phyloP scores from a whole-genome alignment of 2,113 vertebrate species.

The Vidua chalybeata region DNA sequence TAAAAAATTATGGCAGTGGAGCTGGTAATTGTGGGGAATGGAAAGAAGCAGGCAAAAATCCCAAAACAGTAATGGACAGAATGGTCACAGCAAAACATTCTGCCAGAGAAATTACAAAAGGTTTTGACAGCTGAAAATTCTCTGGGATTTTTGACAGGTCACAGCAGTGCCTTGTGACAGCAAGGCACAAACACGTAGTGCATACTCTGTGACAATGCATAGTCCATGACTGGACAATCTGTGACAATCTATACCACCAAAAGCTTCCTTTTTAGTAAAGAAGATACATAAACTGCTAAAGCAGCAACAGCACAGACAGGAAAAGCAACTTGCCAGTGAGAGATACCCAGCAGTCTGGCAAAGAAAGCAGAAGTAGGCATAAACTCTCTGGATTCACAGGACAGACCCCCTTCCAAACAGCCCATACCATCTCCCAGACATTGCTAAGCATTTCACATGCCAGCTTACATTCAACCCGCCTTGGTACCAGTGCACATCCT shows the following conservation, averaged over 20 bases:
- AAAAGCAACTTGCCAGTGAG: neutral
- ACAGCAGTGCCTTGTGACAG: neutral
- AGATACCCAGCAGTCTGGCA: neutral
- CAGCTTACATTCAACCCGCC: neutral
- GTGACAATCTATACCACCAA: neutral
- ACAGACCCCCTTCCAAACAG: neutral
- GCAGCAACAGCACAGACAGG: neutral
- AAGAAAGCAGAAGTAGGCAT: neutral
- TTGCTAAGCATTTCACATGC: neutral
- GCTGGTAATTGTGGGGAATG: neutral
- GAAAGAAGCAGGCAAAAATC: neutral
- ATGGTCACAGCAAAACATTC: neutral
- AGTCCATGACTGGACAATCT: neutral
- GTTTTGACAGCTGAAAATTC: neutral
- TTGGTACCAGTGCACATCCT: neutral
- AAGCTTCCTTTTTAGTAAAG: neutral
- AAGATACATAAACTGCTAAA: neutral
- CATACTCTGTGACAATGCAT: neutral
- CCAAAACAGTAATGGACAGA: neutral
- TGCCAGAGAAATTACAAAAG: accelerated
- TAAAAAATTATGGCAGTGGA: neutral
- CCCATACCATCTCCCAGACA: neutral
- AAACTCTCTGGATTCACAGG: neutral
- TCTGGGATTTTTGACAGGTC: neutral
- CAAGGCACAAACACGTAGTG: neutral